These are phyloP conservation scores for Cryptotermes secundus DNA, from an alignment of 1,140 invertebrate species.

Conservation along the genomic window DNA sequence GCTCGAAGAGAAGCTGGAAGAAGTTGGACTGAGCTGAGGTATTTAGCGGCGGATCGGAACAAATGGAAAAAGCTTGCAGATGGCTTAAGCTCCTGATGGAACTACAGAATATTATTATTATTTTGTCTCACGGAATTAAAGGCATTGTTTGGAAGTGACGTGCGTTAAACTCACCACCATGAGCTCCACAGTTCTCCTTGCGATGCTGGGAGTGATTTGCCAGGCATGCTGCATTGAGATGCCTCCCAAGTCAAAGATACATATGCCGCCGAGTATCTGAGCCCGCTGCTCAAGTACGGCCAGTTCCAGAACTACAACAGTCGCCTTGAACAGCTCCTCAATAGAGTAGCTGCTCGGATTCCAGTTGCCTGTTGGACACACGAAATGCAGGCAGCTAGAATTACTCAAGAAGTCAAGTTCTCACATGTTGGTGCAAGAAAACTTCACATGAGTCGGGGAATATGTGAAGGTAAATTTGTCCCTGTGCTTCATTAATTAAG, in stretches of 20 bases:
- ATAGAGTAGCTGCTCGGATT: slow-evolving; percentile 63
- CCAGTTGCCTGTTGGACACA: slow-evolving; percentile 62
- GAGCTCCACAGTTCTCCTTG: slow-evolving; percentile 62
- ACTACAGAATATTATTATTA: too few species aligned
- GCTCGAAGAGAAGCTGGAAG: too few species aligned
- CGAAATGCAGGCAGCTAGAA: not conserved
- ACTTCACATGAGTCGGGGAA: not conserved
- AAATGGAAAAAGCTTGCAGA: too few species aligned
- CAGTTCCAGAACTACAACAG: slow-evolving; percentile 67
- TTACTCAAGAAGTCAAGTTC: not conserved
- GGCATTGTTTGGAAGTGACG: too few species aligned
- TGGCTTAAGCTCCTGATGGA: too few species aligned
- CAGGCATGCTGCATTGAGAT: slow-evolving; percentile 68
- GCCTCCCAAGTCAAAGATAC: slow-evolving; percentile 70
- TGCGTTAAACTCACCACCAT: slow-evolving; percentile 61
- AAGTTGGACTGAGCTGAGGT: too few species aligned
- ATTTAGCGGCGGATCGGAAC: too few species aligned
- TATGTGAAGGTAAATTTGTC: too few species aligned
- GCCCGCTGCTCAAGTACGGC: slow-evolving; percentile 69
- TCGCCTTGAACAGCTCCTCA: slow-evolving; percentile 71
- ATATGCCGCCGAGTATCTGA: slow-evolving; percentile 74
- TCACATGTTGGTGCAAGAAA: not conserved
- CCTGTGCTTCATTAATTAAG: too few species aligned
- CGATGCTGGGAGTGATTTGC: slow-evolving; percentile 68
- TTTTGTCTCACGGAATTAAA: too few species aligned